Evolutionary conservation across 2,888 invertebrate species (phyloP).

Genomic region (Tupiocoris notatus): DNA sequence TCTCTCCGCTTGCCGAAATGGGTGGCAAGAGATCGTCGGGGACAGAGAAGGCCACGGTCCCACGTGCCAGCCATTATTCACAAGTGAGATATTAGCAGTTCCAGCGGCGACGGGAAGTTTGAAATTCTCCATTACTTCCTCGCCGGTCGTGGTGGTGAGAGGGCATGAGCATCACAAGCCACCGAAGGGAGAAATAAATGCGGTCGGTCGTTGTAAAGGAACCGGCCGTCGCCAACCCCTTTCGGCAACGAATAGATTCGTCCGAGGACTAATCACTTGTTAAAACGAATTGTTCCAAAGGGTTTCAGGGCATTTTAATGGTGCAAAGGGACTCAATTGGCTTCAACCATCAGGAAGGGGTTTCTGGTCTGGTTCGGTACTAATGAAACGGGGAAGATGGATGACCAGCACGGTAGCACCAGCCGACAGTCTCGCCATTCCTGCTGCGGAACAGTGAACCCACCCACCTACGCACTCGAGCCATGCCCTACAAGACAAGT

Average conservation of each 20-base stretch:
- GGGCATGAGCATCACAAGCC: too few species aligned
- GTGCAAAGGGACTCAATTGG: conserved; percentile 4
- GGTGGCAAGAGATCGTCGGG: neutral
- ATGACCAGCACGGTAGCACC: neutral
- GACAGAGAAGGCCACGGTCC: neutral
- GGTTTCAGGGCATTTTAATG: neutral
- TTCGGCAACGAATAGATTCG: neutral
- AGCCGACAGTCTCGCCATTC: too few species aligned
- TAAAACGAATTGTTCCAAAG: neutral
- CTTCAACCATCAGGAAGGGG: conserved; percentile 5
- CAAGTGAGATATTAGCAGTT: neutral
- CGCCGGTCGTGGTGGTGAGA: too few species aligned
- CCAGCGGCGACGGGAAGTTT: neutral
- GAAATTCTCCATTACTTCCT: neutral
- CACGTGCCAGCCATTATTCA: neutral
- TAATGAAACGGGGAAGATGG: neutral
- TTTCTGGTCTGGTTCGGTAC: neutral
- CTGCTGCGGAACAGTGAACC: neutral
- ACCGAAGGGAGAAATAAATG: neutral
- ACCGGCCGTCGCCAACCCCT: neutral
- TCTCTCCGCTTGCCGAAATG: neutral
- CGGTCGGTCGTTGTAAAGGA: neutral
- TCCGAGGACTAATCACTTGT: neutral
- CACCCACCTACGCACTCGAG: neutral
- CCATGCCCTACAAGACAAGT: neutral